Conservation (phyloP, 2,888 invertebrate genomes). For the Drosophila borborema region DNA sequence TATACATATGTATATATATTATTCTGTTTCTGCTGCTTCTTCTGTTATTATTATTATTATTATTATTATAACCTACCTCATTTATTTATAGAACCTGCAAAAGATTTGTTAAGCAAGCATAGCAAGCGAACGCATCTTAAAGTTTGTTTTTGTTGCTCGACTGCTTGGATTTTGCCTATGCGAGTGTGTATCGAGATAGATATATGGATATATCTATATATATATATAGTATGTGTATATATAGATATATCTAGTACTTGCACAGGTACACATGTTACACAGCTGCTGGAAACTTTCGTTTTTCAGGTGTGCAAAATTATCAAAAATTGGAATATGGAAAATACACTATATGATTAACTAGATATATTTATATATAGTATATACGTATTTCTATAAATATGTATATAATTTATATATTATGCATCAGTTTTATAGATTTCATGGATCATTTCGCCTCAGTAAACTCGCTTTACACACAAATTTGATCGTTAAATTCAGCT, state of each 20-base stretch:
- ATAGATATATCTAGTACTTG: neutral
- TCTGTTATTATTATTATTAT: conserved; percentile 42
- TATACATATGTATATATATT: neutral
- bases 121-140: conserved; percentile 18
- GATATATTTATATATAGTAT: neutral
- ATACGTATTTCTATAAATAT: neutral
- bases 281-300: conserved; percentile 23
- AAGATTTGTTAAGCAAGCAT: conserved; percentile 41
- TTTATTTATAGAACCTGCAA: conserved; percentile 61
- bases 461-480: conserved; percentile 3
- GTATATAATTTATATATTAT: neutral
- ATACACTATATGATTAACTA: neutral
- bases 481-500: neutral
- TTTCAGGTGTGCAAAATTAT: conserved; percentile 25
- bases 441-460: neutral
- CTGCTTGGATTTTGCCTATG: conserved; percentile 4
- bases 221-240: neutral
- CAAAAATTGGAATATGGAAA: neutral
- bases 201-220: conserved; percentile 3
- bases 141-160: conserved; percentile 25
- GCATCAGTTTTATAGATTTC: neutral
- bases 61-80: conserved; percentile 55
- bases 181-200: conserved; percentile 1
- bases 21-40: neutral
- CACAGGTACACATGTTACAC: conserved; percentile 41